Conservation (phyloP, 2,113 vertebrate genomes). For the Calonectris borealis region DNA sequence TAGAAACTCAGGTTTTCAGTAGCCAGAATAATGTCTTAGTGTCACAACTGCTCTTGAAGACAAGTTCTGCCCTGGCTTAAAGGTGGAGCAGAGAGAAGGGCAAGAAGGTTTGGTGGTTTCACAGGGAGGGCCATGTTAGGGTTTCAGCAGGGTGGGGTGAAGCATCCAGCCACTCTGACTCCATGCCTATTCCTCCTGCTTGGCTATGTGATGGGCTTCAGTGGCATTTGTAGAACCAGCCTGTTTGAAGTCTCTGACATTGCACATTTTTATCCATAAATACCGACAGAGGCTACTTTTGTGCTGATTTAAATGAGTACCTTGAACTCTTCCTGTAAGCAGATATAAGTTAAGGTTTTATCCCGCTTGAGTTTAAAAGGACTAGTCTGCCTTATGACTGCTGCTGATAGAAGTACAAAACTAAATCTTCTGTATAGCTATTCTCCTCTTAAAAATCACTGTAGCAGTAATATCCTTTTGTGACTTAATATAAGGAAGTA, state of each 20-base stretch:
- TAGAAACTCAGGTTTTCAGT: background rate
- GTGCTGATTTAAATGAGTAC: background rate
- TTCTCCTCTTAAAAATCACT: background rate
- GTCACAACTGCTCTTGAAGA: background rate
- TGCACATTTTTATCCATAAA: background rate
- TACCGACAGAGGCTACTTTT: background rate
- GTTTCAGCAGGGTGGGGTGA: accelerated
- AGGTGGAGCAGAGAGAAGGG: background rate
- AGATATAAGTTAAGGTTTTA: background rate
- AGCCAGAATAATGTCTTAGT: background rate
- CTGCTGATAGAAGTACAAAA: background rate
- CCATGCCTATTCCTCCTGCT: background rate
- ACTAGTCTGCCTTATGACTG: background rate
- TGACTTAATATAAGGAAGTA: background rate
- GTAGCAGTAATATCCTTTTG: background rate
- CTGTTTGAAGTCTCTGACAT: background rate
- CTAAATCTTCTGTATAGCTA: background rate
- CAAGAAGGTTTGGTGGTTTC: background rate
- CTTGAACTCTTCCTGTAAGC: background rate
- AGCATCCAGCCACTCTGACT: background rate
- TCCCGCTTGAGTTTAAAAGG: background rate
- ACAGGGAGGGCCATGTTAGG: background rate
- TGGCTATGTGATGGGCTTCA: background rate
- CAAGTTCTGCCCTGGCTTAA: background rate
- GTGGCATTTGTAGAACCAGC: background rate